A percentile compares a stretch with the other conserved stretches of the same genome.
Evolutionary conservation across 2,888 invertebrate species (phyloP).

Genomic region (Sipha maydis): DNA sequence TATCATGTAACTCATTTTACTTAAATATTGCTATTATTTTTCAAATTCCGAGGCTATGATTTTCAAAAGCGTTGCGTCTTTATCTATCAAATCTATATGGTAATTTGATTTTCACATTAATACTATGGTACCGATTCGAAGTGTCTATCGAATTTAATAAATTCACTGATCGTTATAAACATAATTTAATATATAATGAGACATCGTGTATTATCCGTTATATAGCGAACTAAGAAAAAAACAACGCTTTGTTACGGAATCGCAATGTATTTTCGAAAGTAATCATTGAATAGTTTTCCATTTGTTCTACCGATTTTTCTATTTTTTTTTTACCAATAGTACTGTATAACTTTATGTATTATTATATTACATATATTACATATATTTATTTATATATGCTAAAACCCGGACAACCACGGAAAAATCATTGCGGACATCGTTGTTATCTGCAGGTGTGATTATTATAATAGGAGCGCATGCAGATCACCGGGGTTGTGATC

Average conservation of each 20-base stretch:
- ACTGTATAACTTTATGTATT: not conserved
- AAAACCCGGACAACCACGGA: not conserved
- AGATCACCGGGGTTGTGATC: slow-evolving; percentile 16
- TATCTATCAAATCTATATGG: not conserved
- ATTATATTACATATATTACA: too few relatives aligned
- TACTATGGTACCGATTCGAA: not conserved
- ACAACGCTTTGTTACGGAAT: not conserved
- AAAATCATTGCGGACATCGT: not conserved
- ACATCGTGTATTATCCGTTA: not conserved
- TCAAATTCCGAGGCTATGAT: not conserved
- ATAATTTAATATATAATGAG: not conserved
- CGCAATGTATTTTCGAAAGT: not conserved
- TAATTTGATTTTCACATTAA: not conserved
- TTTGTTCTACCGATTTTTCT: not conserved
- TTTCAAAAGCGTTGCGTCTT: not conserved
- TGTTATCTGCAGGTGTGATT: not conserved
- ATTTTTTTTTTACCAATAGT: not conserved
- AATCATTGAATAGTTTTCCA: not conserved
- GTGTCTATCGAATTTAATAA: not conserved
- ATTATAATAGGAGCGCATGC: not conserved
- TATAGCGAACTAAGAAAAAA: not conserved
- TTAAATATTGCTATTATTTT: not conserved
- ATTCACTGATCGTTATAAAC: not conserved
- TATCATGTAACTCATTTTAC: not conserved
- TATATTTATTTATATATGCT: too few relatives aligned